phyloP scores from a whole-genome alignment of 2,113 vertebrate species.

The Pomatostomus ruficeps region DNA sequence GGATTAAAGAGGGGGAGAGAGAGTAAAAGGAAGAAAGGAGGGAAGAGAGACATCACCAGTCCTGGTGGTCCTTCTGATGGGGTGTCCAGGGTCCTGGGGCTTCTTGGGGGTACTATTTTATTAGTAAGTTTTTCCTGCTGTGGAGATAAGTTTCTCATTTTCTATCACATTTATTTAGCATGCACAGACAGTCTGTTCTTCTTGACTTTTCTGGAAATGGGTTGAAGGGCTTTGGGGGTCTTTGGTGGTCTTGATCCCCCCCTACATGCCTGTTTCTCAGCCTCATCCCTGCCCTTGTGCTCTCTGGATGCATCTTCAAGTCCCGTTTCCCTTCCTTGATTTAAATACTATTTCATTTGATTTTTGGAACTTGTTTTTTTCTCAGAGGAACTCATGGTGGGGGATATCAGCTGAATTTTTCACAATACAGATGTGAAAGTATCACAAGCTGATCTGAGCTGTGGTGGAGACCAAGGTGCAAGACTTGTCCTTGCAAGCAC shows the following conservation, averaged over 20 bases:
- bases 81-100: neutral
- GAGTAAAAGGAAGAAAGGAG: neutral
- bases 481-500: neutral
- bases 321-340: neutral
- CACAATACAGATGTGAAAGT: neutral
- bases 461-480: neutral
- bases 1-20: neutral
- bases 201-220: neutral
- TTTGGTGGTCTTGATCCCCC: neutral
- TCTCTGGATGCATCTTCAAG: neutral
- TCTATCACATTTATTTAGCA: no score
- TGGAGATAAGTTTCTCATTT: neutral
- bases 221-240: neutral
- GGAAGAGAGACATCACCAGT: neutral
- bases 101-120: neutral
- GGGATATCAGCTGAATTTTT: neutral
- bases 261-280: neutral
- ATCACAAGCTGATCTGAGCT: neutral
- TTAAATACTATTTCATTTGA: neutral
- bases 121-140: neutral
- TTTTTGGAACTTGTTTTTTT: neutral
- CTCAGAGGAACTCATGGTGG: neutral
- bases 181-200: neutral
- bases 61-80: neutral
- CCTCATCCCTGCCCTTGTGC: neutral